phyloP scores from a whole-genome alignment of 2,113 vertebrate genomes.

The Ia io region DNA sequence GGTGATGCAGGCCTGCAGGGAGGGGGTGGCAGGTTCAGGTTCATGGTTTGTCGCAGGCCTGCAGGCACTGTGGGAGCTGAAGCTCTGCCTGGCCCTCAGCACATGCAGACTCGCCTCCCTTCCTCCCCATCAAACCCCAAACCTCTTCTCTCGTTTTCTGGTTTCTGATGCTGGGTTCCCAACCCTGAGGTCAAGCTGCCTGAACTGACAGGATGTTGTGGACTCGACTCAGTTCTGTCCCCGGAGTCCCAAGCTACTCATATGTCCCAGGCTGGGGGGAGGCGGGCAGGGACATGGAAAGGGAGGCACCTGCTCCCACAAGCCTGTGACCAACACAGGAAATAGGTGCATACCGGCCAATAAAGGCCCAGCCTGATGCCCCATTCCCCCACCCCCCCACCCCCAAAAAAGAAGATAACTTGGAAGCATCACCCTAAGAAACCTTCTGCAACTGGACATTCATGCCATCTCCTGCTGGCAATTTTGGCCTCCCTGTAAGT shows the following conservation, averaged over 20 bases:
- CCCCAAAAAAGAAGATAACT: not conserved
- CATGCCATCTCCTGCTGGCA: not conserved
- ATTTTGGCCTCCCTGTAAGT: not conserved
- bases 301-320: not conserved
- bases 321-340: not conserved
- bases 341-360: slow-evolving; percentile 39
- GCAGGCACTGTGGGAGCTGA: not conserved
- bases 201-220: not conserved
- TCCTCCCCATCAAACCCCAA: not conserved
- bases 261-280: not conserved
- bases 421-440: not conserved
- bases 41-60: not conserved
- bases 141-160: not conserved
- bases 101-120: not conserved
- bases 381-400: too few relatives aligned
- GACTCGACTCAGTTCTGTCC: not conserved
- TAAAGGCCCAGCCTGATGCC: slow-evolving; percentile 47
- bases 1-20: not conserved
- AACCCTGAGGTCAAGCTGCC: not conserved
- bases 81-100: not conserved
- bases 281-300: not conserved
- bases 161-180: slow-evolving; percentile 53
- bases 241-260: not conserved
- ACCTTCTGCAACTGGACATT: not conserved
- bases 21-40: not conserved